These are phyloP conservation scores for Lucilia cuprina DNA, from an alignment of 1,140 invertebrate genomes.

Conservation along the genomic window DNA sequence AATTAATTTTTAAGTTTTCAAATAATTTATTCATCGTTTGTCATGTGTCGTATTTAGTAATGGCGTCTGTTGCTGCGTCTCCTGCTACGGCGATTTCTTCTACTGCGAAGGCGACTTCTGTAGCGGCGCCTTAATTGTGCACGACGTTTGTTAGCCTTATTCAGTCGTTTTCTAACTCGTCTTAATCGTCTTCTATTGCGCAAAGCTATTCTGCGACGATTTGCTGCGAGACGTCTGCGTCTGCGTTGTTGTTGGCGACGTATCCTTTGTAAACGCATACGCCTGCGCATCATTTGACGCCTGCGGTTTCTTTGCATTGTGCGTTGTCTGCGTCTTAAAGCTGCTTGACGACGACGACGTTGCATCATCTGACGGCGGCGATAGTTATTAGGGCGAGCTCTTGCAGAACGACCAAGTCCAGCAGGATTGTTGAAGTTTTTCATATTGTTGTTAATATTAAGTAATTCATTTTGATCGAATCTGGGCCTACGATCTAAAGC, in stretches of 20 bases:
- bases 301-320: too few species aligned
- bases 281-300: too few species aligned
- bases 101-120: neutral
- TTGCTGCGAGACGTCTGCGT: neutral
- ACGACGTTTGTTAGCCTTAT: neutral
- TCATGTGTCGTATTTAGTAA: too few species aligned
- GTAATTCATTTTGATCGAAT: neutral
- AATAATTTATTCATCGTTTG: too few species aligned
- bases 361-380: neutral
- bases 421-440: neutral
- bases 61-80: neutral
- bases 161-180: neutral
- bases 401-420: slow-evolving; percentile 25
- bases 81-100: neutral
- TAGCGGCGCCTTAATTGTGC: neutral
- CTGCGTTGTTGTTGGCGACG: neutral
- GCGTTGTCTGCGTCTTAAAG: neutral
- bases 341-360: slow-evolving; percentile 33
- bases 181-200: too few species aligned
- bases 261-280: too few species aligned
- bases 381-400: neutral
- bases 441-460: neutral
- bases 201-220: neutral
- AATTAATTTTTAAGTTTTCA: too few species aligned
- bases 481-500: neutral